Evolutionary conservation across 37 sponge, comb jelly and placozoan species (phyloP).

Genomic region (Aphrocallistes beatrix): DNA sequence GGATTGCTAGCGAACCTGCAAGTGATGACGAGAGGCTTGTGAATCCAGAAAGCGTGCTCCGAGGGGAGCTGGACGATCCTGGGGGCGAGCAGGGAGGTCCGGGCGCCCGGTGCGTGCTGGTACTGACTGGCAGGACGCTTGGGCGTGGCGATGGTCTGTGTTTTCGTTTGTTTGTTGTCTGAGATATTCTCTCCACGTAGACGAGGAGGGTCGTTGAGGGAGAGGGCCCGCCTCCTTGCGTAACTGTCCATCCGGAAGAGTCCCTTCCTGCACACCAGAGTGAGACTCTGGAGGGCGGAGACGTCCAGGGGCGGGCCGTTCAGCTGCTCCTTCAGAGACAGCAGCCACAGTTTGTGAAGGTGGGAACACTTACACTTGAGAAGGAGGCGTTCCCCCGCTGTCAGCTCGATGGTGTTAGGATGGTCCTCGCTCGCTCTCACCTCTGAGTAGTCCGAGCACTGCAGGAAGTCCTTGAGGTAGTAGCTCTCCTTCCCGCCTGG

Average conservation of each 20-base stretch:
- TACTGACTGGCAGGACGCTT: neutral
- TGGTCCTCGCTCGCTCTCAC: neutral
- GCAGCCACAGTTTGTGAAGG: neutral
- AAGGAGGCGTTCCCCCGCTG: neutral
- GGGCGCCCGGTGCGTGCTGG: neutral
- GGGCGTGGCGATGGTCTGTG: neutral
- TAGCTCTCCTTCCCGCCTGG: conserved; percentile 33
- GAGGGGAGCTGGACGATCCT: conserved; percentile 41
- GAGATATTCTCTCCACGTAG: neutral
- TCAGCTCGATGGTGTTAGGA: neutral
- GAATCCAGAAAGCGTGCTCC: conserved; percentile 23
- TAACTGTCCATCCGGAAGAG: conserved; percentile 1
- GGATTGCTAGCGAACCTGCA: conserved; percentile 63
- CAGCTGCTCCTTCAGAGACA: neutral
- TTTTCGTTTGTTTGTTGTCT: neutral
- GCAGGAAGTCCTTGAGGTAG: conserved; percentile 34
- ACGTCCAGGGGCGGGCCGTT: neutral
- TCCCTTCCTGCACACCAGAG: neutral
- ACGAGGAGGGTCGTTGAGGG: conserved; percentile 11
- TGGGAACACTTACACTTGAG: neutral
- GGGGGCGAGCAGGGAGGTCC: conserved; percentile 24
- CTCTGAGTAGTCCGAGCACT: neutral
- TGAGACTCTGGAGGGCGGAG: neutral
- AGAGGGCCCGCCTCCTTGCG: neutral
- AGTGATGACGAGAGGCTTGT: conserved; percentile 41